A percentile compares a stretch with the other conserved stretches of the same genome.
phyloP scores from a whole-genome alignment of 2,113 vertebrate genomes.

The Rynchops niger region DNA sequence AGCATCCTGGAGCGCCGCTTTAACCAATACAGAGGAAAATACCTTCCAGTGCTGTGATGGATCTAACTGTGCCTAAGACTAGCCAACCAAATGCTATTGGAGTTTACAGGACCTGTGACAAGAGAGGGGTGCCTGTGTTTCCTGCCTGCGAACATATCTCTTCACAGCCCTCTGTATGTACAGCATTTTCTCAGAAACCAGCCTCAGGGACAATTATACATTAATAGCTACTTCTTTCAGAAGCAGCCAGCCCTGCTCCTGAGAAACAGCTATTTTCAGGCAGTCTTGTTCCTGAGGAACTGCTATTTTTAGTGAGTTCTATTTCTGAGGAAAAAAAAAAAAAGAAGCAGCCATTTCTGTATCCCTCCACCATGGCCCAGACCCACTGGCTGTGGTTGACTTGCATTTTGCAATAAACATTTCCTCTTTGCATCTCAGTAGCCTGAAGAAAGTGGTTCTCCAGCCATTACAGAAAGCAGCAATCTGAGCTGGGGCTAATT shows the following conservation, averaged over 20 bases:
- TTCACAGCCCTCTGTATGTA: slow-evolving; percentile 39
- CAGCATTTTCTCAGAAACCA: slow-evolving; percentile 58
- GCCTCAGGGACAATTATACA: slow-evolving; percentile 72
- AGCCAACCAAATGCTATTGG: background rate
- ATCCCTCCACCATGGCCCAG: slow-evolving; percentile 54
- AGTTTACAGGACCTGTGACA: slow-evolving; percentile 18
- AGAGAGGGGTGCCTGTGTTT: background rate
- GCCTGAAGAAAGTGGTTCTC: slow-evolving; percentile 42
- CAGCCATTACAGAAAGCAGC: slow-evolving; percentile 27
- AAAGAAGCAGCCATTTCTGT: slow-evolving; percentile 41
- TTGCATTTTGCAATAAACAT: slow-evolving; percentile 22
- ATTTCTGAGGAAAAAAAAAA: slow-evolving; percentile 55
- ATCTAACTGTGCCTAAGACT: background rate
- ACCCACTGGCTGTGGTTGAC: slow-evolving; percentile 51
- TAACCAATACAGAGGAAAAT: background rate
- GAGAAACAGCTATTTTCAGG: slow-evolving; percentile 74
- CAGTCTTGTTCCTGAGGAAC: slow-evolving; percentile 65
- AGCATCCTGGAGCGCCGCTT: background rate
- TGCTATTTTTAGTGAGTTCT: slow-evolving; percentile 74
- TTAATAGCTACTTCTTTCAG: slow-evolving; percentile 73
- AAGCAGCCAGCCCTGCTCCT: slow-evolving; percentile 65
- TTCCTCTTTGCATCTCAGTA: slow-evolving; percentile 37
- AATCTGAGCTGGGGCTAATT: slow-evolving; percentile 46
- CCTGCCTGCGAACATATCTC: slow-evolving; percentile 9
- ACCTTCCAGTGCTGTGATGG: background rate